Percentiles rank a stretch among this genome's conserved stretches.
phyloP scores from a whole-genome alignment of 2,888 invertebrate genomes.

The Hedychridium roseum region DNA sequence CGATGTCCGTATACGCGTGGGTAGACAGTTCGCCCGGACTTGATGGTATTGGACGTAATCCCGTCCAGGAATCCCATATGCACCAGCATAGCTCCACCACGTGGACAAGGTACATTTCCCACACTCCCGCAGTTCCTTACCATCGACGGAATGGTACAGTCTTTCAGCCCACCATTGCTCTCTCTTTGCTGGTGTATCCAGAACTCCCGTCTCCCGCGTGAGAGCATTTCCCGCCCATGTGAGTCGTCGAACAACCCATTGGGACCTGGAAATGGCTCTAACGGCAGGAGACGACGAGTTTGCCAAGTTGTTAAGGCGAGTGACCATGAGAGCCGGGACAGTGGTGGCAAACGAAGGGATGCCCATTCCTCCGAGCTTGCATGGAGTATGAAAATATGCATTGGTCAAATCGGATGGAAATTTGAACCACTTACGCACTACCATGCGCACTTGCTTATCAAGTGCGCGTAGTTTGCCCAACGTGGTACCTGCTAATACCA shows the following conservation, averaged over 20 bases:
- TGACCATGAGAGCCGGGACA: slow-evolving; percentile 9
- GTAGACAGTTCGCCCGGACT: slow-evolving; percentile 46
- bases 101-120: too few relatives aligned
- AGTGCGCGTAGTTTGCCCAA: slow-evolving; percentile 33
- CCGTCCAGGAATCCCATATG: slow-evolving; percentile 37
- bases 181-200: not conserved
- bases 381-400: slow-evolving; percentile 47
- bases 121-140: too few relatives aligned
- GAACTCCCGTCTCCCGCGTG: not conserved
- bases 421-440: slow-evolving; percentile 44
- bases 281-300: slow-evolving; percentile 26
- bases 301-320: not conserved
- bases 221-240: slow-evolving; percentile 10
- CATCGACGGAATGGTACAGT: slow-evolving; percentile 34
- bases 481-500: slow-evolving; percentile 46
- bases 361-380: slow-evolving; percentile 39
- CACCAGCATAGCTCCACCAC: slow-evolving; percentile 8
- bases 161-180: slow-evolving; percentile 8
- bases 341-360: slow-evolving; percentile 28
- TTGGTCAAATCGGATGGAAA: slow-evolving; percentile 47
- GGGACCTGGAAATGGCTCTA: slow-evolving; percentile 29
- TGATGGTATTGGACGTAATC: slow-evolving; percentile 51
- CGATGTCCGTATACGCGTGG: slow-evolving; percentile 39
- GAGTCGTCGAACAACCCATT: slow-evolving; percentile 6
- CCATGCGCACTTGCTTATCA: slow-evolving; percentile 46